Base-by-base conservation (phyloP, 1,140 invertebrate genomes). In the Euglossa dilemma region DNA sequence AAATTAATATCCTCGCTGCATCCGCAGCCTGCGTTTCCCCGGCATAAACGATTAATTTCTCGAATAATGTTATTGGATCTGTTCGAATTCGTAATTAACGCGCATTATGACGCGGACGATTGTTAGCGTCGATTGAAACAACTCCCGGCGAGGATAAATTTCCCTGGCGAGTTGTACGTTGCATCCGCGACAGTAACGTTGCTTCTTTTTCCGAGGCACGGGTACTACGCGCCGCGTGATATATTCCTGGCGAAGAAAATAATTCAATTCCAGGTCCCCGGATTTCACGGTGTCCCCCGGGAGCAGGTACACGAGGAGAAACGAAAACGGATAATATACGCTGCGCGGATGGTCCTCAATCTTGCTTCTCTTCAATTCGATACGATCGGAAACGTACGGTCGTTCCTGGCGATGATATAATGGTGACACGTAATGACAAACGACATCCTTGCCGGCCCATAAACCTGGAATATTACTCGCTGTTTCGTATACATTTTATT, bases 391-490 rank as follows among this genome's bases (percentile, higher is more conserved):
- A 74, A 59, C 56, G 54, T 36, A 73, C 36, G 71, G 36, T 20
- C 36, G 23, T 43, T n/a, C 56, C 28, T 23, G n/a, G 71, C 71
- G 71, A 74, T 74, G 71, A 74, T 74, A 74, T 74, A 74, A 74
- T 59, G 71, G 71, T 74, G 71, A 74, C 71, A 28, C 71, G 28
- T 57, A 74, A 74, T 74, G 56, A 74, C 71, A 74, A 74, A 74
- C 71, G 71, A 61, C 56, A 25, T 74, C 23, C 71, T 45, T 20
- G 56, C 56, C 52, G 28, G 56, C 45, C 56, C 56, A 59, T 74
- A 74, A 59, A 59, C 16, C 36, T 45, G 56, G 71, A 57, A 61
- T 25, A 61, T 74, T 74, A 74, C 43, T 59, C 56, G 71, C 16
- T 16, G 23, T 43, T 45, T 45, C 71, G 71, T 59, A 45, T 74